Evolutionary conservation across 1,140 invertebrate species (phyloP).

Genomic region (Stegodyphus mimosarum): DNA sequence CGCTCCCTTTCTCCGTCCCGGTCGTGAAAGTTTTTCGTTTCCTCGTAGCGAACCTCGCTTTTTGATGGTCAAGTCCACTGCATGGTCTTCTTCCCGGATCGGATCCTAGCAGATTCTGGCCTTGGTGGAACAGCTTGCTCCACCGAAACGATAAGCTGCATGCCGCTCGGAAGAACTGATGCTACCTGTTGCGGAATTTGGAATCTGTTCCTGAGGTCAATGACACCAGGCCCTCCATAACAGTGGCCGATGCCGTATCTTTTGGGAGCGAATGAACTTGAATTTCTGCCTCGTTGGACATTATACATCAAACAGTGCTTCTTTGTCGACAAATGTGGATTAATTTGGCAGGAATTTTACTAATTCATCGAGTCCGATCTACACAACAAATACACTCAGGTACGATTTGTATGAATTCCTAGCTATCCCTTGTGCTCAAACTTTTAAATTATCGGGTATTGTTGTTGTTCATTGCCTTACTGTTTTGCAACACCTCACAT

Average conservation of each 20-base stretch:
- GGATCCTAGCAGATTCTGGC: neutral
- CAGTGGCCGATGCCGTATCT: neutral
- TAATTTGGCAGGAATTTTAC: neutral
- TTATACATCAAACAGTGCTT: neutral
- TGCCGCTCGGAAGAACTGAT: neutral
- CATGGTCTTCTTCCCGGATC: neutral
- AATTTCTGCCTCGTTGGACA: neutral
- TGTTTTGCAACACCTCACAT: too few species aligned
- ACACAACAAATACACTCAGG: neutral
- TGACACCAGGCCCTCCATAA: constrained; percentile 48
- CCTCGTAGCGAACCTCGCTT: constrained; percentile 9
- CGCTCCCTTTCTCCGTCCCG: constrained; percentile 6
- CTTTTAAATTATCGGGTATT: neutral
- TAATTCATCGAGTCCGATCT: neutral
- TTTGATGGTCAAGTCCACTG: constrained; percentile 50
- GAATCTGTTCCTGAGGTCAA: constrained; percentile 34
- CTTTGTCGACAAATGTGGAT: neutral
- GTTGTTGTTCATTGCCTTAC: neutral
- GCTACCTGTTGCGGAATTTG: constrained; percentile 46
- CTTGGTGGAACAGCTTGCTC: neutral
- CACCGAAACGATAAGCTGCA: constrained; percentile 5
- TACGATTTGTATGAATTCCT: neutral
- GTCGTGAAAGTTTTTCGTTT: neutral
- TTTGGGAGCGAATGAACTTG: neutral
- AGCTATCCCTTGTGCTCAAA: neutral